phyloP scores from a whole-genome alignment of 2,888 invertebrate genomes.

The Orchesella flavescens region DNA sequence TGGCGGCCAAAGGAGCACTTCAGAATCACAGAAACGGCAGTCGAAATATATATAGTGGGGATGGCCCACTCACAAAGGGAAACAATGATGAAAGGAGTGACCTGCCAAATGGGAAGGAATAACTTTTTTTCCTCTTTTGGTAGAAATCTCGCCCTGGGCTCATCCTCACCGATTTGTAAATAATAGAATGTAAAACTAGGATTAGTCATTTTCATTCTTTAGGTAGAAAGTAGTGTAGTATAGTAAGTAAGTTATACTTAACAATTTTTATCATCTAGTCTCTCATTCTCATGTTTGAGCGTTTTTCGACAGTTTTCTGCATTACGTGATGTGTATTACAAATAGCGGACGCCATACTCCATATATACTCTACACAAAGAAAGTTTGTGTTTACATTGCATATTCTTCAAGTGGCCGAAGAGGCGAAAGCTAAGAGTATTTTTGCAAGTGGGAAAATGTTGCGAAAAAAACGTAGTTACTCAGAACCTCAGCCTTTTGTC shows the following conservation, averaged over 20 bases:
- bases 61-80: slow-evolving; percentile 41
- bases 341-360: neutral
- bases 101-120: neutral
- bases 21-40: slow-evolving; percentile 18
- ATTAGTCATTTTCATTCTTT: neutral
- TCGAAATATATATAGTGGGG: slow-evolving; percentile 42
- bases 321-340: neutral
- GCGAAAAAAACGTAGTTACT: no score
- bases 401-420: no score
- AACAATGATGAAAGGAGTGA: slow-evolving; percentile 34
- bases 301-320: neutral
- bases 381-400: no score
- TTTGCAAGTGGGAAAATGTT: no score
- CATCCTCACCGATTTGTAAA: slow-evolving; percentile 59
- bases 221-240: no score
- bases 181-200: slow-evolving; percentile 45
- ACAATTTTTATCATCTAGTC: slow-evolving; percentile 32
- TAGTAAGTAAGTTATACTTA: neutral
- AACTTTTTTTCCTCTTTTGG: neutral
- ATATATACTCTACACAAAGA: neutral
- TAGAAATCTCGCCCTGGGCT: slow-evolving; percentile 44
- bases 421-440: no score
- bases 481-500: no score
- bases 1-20: slow-evolving; percentile 17
- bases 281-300: neutral